Evolutionary conservation across 2,113 vertebrate species (phyloP), one percentile per base, ranked within the genome.

Genomic region (Nycticebus coucang): DNA sequence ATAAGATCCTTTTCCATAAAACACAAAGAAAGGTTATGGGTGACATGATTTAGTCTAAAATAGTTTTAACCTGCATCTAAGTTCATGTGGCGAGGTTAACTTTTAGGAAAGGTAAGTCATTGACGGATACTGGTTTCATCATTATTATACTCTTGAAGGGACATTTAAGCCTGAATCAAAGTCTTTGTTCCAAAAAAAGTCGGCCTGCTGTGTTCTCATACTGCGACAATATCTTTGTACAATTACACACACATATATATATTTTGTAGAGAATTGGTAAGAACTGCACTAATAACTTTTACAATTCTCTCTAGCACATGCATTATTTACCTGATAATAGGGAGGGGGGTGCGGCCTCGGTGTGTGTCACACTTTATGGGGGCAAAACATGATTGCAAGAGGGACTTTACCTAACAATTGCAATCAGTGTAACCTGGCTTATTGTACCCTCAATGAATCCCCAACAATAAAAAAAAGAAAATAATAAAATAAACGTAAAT

Each of bases 1-100:
- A 71, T 87, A 24, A 89, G 92, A 92, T 62, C 7, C 10, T 19
- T 82, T 57, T 62, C n/a, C 87, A 66, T 78, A 74, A 97, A 77
- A 60, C 9, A 35, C 0, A 28, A 91, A 69, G 19, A n/a, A 80
- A 72, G 1, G 7, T 45, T 95, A 96, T 86, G 14, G 74, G 15
- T 93, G 83, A 7, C n/a, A 37, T 89, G 22, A 55, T 26, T 93
- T 96, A 83, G 26, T 89, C 24, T 91, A 57, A 83, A 60, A 74
- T 68, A 26, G 24, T 62, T 91, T 95, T 53, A 75, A 68, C 7
- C 77, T 89, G 5, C 22, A 93, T 87, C 57, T 57, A 69, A 96
- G 26, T 45, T 85, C 15, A 66, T 50, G 64, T 85, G 11, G 9
- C 60, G 12, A 84, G 22, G 83, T 33, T 83, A 12, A 53, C 22